phyloP scores from a whole-genome alignment of 2,888 invertebrate species.

The Adelphocoris suturalis region DNA sequence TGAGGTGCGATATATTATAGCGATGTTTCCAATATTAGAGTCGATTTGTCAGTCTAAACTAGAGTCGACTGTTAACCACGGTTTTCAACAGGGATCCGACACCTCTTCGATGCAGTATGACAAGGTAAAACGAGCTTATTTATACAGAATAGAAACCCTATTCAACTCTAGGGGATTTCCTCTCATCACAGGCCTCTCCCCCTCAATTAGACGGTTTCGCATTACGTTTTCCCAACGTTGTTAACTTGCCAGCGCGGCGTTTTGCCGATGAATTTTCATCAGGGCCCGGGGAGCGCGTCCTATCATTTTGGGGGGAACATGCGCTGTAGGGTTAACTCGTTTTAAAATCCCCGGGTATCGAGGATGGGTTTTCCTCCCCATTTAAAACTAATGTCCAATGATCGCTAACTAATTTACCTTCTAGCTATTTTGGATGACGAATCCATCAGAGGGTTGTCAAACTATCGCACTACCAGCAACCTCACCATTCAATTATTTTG shows the following conservation, averaged over 20 bases:
- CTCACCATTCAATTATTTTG: constrained; percentile 30
- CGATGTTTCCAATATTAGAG: constrained; percentile 69
- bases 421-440: constrained; percentile 44
- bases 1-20: constrained; percentile 62
- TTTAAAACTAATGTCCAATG: constrained; percentile 64
- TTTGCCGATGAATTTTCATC: constrained; percentile 63
- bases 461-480: constrained; percentile 33
- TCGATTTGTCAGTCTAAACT: constrained; percentile 69
- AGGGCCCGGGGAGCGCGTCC: background rate
- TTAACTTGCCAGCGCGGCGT: constrained; percentile 22
- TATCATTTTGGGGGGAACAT: constrained; percentile 7
- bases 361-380: background rate
- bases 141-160: constrained; percentile 56
- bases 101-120: constrained; percentile 45
- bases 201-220: constrained; percentile 60
- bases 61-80: constrained; percentile 15
- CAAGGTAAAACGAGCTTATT: constrained; percentile 69
- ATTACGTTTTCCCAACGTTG: constrained; percentile 49
- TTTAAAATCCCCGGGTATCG: constrained; percentile 51
- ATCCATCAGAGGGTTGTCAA: constrained; percentile 49
- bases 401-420: constrained; percentile 61
- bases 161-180: constrained; percentile 33
- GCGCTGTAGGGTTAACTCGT: constrained; percentile 54
- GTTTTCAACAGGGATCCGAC: background rate
- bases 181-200: background rate